Evolutionary conservation across 2,888 invertebrate genomes (phyloP), one percentile per base, ranked within the genome.

Genomic region (Spicauda simplicius): DNA sequence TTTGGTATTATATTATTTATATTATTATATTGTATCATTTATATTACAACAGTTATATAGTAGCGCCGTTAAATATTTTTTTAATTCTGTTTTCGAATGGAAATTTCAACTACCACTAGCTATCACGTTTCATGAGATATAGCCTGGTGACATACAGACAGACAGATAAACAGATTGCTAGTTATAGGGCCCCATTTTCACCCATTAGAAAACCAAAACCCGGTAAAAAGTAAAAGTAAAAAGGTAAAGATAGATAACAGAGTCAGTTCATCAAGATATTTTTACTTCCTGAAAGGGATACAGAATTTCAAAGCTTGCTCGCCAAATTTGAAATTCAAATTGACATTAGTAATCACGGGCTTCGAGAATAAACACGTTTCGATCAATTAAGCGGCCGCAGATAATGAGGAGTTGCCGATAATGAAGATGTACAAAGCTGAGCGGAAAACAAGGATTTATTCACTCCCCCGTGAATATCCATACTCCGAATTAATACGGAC

Each of bases 391-490:
- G 50, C 50, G 18, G 50, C 48, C 16, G n/a, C 50, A 1, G 50
- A 18, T 18, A 18, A 50, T 50, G 18, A 50, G 18, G 50, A 50
- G 50, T 3, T 18, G 50, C 50, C 50, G 50, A 50, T 50, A 50
- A 50, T 50, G 50, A 50, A 60, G 37, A 61, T 41, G 8, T 37
- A 41, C 53, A 54, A 37, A 61, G 53, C 53, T 54, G 16, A 50
- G 5, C 18, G 18, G 50, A 8, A 50, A 50, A 50, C 50, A 50
- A 50, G 50, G 50, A 50, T 50, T 50, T 50, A 50, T 50, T 50
- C 18, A 50, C 18, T 18, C 18, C 50, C 16, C 18, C 50, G 18
- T 50, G 18, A 45, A n/a, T n/a, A 45, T 45, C 5, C 2, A 25
- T 41, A 12, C 7, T 14, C 8, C 8, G 14, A 4, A 14, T 41